Evolutionary conservation across 2,888 invertebrate species (phyloP).

Genomic region (Heteromurus nitidus): DNA sequence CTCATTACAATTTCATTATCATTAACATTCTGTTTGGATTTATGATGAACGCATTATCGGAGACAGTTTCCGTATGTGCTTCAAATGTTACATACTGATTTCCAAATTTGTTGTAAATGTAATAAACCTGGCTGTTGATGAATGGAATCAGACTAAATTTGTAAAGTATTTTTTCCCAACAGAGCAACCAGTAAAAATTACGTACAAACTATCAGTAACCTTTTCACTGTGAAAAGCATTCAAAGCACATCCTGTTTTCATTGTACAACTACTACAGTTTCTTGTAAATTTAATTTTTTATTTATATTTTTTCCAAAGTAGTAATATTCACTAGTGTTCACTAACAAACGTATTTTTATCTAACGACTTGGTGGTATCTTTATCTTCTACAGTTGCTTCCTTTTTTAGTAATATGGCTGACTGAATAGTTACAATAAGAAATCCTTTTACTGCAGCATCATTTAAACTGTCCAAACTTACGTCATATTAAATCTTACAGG

Average conservation of each 20-base stretch:
- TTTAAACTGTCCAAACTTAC: too few species aligned
- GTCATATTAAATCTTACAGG: too few species aligned
- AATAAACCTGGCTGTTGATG: conserved; percentile 47
- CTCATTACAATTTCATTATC: conserved; percentile 37
- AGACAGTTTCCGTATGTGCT: too few species aligned
- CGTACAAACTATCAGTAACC: conserved; percentile 1
- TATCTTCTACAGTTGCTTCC: conserved; percentile 2
- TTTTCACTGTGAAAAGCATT: conserved; percentile 28
- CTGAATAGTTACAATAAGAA: conserved; percentile 34
- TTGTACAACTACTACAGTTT: neutral
- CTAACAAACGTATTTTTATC: conserved; percentile 11
- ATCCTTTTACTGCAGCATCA: neutral
- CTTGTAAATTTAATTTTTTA: conserved; percentile 1
- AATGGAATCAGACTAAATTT: conserved; percentile 34
- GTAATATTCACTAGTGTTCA: conserved; percentile 24
- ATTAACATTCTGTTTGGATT: too few species aligned
- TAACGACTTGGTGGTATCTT: conserved; percentile 50
- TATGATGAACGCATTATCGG: too few species aligned
- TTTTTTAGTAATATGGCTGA: conserved; percentile 60
- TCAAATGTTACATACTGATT: too few species aligned
- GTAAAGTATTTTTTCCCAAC: conserved; percentile 31
- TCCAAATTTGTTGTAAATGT: conserved; percentile 49
- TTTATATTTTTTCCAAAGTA: neutral
- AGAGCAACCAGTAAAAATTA: conserved; percentile 41
- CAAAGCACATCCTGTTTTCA: conserved; percentile 30